Evolutionary conservation across 2,113 vertebrate genomes (phyloP).

Genomic region (Aplodontia rufa): DNA sequence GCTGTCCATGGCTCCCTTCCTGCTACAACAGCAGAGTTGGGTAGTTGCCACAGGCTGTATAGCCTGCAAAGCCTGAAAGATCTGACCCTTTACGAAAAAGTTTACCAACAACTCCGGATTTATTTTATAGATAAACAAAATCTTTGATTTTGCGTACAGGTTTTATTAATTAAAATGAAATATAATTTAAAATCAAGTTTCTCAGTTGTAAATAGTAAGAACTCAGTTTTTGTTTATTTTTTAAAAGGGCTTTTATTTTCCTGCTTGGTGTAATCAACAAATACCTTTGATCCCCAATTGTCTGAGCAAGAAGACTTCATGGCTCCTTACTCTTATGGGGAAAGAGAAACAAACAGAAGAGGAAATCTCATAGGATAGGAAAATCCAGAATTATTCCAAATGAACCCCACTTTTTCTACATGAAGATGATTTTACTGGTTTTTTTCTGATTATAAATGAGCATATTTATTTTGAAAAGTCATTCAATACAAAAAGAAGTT

Average conservation of each 20-base stretch:
- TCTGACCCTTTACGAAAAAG: neutral
- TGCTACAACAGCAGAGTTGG: neutral
- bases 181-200: neutral
- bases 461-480: slow-evolving; percentile 6
- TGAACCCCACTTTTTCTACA: neutral
- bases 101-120: neutral
- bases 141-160: neutral
- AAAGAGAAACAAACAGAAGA: slow-evolving; percentile 33
- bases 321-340: neutral
- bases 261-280: slow-evolving; percentile 24
- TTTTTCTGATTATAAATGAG: neutral
- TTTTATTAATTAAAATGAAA: neutral
- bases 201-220: neutral
- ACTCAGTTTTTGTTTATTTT: neutral
- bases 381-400: neutral
- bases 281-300: neutral
- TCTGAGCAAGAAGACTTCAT: neutral
- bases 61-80: neutral
- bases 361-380: neutral
- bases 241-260: neutral
- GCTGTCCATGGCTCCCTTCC: neutral
- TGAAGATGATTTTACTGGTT: neutral
- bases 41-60: neutral
- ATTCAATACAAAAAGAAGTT: neutral
- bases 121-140: neutral